Percentiles rank a stretch among this genome's conserved stretches.
Conservation (phyloP, 2,888 invertebrate species). For the Heliconius aoede region DNA sequence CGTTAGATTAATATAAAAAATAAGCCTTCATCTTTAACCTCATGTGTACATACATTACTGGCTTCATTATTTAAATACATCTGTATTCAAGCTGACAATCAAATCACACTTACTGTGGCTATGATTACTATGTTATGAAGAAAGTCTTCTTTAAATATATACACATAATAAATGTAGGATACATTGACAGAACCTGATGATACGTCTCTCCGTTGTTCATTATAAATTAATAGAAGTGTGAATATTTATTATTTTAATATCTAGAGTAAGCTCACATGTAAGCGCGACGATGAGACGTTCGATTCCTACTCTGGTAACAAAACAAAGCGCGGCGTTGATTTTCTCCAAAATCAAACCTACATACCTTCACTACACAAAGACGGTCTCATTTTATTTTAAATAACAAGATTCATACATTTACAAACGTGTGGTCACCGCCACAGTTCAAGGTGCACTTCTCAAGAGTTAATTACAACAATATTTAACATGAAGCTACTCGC, state of each 20-base stretch:
- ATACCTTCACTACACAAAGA: too few relatives aligned
- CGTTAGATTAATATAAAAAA: neutral
- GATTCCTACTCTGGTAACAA: too few relatives aligned
- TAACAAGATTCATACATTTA: neutral
- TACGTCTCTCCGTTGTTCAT: neutral
- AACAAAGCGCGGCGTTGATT: too few relatives aligned
- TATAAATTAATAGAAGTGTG: too few relatives aligned
- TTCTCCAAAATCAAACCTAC: too few relatives aligned
- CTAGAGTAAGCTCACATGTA: too few relatives aligned
- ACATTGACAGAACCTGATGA: neutral
- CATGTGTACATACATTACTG: slow-evolving; percentile 2
- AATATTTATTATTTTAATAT: too few relatives aligned
- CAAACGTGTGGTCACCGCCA: slow-evolving; percentile 6
- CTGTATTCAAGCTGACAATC: slow-evolving; percentile 21
- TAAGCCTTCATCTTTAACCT: slow-evolving; percentile 17
- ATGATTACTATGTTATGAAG: neutral
- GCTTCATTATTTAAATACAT: slow-evolving; percentile 23
- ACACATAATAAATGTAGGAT: neutral
- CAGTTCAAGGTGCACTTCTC: slow-evolving; percentile 26
- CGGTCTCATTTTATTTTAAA: too few relatives aligned
- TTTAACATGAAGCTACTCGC: slow-evolving; percentile 27
- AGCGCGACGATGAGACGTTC: too few relatives aligned
- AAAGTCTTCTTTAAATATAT: neutral
- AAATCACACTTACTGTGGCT: neutral
- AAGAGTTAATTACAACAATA: slow-evolving; percentile 17